Conservation (phyloP, 2,113 vertebrate species). For the Albula goreensis region DNA sequence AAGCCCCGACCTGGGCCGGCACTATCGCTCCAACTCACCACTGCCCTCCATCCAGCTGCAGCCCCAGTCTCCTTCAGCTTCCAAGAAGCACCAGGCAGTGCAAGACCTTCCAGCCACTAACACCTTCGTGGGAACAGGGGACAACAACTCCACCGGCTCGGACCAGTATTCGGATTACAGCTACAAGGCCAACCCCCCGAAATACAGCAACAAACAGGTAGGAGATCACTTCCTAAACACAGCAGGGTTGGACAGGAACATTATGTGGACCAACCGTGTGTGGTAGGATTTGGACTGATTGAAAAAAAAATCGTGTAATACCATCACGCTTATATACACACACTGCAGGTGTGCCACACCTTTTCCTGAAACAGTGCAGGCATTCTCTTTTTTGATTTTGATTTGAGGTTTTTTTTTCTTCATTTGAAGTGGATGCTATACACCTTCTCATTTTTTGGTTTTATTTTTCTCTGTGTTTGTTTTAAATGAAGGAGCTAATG, state of each 20-base stretch:
- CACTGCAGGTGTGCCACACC: conserved; percentile 22
- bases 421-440: neutral
- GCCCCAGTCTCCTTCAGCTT: conserved; percentile 94
- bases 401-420: conserved; percentile 9
- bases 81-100: conserved; percentile 98
- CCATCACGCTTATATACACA: conserved; percentile 43
- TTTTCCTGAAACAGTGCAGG: neutral
- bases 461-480: conserved; percentile 44
- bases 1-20: conserved; percentile 91
- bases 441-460: conserved; percentile 34
- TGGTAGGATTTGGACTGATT: conserved; percentile 73
- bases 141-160: conserved; percentile 95
- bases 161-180: conserved; percentile 99
- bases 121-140: conserved; percentile 96
- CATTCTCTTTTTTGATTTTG: neutral
- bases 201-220: conserved; percentile 99
- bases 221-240: conserved; percentile 87
- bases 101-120: conserved; percentile 97
- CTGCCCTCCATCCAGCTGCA: conserved; percentile 96
- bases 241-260: conserved; percentile 67
- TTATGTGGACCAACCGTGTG: conserved; percentile 85
- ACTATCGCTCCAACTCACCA: conserved; percentile 96
- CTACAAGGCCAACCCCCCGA: conserved; percentile 98
- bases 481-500: conserved; percentile 55
- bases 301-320: conserved; percentile 50